phyloP scores from a whole-genome alignment of 2,888 invertebrate genomes.

The Eremobia ochroleuca region DNA sequence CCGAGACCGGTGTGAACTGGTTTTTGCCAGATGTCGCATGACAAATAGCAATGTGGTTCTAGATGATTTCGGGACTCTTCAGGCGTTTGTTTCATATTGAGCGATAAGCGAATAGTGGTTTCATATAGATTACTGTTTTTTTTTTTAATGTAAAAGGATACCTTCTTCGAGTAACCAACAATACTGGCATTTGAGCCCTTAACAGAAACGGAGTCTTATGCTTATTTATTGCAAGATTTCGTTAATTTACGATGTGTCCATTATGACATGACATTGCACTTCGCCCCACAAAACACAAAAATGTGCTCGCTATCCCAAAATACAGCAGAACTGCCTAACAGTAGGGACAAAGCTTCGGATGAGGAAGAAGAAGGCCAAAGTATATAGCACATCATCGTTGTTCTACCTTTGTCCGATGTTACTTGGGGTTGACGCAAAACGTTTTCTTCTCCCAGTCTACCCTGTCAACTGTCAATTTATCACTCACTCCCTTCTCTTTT shows the following conservation, averaged over 20 bases:
- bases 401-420: neutral
- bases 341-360: neutral
- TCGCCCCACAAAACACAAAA: neutral
- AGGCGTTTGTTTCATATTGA: conserved; percentile 59
- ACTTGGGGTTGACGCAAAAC: too few species aligned
- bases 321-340: neutral
- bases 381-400: neutral
- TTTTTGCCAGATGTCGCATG: conserved; percentile 82
- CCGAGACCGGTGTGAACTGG: conserved; percentile 79
- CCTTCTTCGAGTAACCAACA: neutral
- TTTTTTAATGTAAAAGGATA: neutral
- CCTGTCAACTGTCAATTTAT: neutral
- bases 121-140: conserved; percentile 5
- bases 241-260: neutral
- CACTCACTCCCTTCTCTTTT: too few species aligned
- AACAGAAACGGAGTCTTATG: neutral
- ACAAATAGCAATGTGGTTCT: conserved; percentile 84
- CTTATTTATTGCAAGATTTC: neutral
- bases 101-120: conserved; percentile 52
- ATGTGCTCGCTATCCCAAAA: too few species aligned
- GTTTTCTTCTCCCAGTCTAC: neutral
- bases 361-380: neutral
- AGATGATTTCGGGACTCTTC: conserved; percentile 78
- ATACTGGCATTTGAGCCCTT: neutral
- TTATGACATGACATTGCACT: neutral